Evolutionary conservation across 1,140 invertebrate species (phyloP), one percentile per base, ranked within the genome.

Genomic region (Macrobrachium rosenbergii): DNA sequence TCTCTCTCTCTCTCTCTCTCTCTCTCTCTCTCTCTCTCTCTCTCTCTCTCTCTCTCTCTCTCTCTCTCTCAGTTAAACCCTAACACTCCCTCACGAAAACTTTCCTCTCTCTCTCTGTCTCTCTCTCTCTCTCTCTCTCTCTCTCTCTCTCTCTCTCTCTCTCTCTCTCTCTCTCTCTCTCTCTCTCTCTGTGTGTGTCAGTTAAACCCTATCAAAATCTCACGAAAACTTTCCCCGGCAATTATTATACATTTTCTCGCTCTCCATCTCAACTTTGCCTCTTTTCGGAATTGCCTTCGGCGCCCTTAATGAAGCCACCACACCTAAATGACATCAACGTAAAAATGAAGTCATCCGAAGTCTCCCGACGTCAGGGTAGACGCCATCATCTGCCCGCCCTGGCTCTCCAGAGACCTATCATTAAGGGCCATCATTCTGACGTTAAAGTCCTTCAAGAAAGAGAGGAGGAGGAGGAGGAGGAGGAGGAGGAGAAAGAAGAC

Each of bases 91-190:
- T 78, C 76, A 14, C 23, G 45, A 52, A 5, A 21, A 58, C 45
- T 14, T 19, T 78, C 43, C 73, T 75, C 37, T 75, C 73, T 37
- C 73, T 75, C 73, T 75, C 37, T 75, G 8, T 37, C 73, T 75
- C 73, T 75, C 37, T 75, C 73, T 37, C 73, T 75, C 73, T 75
- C 37, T 75, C 73, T 37, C 73, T 75, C 73, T 75, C 37, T 75
- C 73, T 37, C 73, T 75, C 73, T 75, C 37, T 75, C 73, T 37
- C 73, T 75, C 73, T 75, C 37, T 75, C 73, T 37, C 28, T 37
- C 28, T 37, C 28, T 37, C 28, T 37, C 28, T 45, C 43, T 77
- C 75, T 77, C 21, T 45, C 43, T 45, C 75, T 52, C 43, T 45
- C 45, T 45, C 21, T 10, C 43, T 16, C 37, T 77, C 75, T 10